A percentile compares a stretch with the other conserved stretches of the same genome.
Evolutionary conservation across 2,888 invertebrate species (phyloP).

Genomic region (Drosophila paranaensis): DNA sequence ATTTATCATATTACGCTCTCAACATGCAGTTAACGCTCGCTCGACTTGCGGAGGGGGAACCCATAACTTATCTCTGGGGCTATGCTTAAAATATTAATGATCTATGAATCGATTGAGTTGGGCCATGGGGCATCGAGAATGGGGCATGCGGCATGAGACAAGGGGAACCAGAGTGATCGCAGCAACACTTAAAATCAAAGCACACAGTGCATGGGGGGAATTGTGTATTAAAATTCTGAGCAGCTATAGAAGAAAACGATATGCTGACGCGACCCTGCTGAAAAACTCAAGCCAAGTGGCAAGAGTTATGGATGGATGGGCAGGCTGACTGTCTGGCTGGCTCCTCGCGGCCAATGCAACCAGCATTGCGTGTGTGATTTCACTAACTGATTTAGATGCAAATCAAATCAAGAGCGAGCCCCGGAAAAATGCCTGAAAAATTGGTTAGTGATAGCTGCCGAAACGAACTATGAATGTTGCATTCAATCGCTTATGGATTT

Average conservation of each 20-base stretch:
- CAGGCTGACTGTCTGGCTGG: constrained; percentile 15
- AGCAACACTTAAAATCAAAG: constrained; percentile 75
- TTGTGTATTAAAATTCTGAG: constrained; percentile 68
- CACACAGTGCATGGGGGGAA: constrained; percentile 42
- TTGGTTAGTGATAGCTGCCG: constrained; percentile 52
- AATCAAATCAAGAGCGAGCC: constrained; percentile 72
- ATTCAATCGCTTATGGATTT: constrained; percentile 81
- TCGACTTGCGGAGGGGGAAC: constrained; percentile 34
- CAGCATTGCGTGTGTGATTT: constrained; percentile 53
- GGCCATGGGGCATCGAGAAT: constrained; percentile 21
- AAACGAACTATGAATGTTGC: constrained; percentile 74
- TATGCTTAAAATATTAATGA: constrained; percentile 78
- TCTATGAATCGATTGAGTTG: constrained; percentile 57
- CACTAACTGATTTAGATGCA: constrained; percentile 78
- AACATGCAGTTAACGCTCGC: constrained; percentile 55
- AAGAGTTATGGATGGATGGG: constrained; percentile 65
- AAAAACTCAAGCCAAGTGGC: constrained; percentile 61
- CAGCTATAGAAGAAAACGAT: constrained; percentile 39
- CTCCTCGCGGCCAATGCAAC: constrained; percentile 25
- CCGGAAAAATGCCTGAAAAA: constrained; percentile 57
- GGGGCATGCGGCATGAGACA: constrained; percentile 8
- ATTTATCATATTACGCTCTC: constrained; percentile 45
- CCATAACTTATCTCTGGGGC: constrained; percentile 71
- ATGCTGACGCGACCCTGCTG: constrained; percentile 52
- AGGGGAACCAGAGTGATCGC: constrained; percentile 56